Conservation (phyloP, 2,888 invertebrate species). For the Shargacucullia verbasci region DNA sequence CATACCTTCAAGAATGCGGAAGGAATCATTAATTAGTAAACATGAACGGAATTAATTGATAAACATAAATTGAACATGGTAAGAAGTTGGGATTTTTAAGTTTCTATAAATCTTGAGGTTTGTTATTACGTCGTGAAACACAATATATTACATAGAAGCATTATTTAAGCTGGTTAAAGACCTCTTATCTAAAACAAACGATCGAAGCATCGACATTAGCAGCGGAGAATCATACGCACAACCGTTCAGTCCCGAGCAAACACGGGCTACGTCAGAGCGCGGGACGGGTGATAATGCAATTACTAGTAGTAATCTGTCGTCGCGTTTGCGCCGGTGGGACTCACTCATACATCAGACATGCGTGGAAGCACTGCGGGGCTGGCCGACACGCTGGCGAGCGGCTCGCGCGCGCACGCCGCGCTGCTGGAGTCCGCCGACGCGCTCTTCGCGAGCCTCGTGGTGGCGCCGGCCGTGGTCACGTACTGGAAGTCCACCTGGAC, state of each 20-base stretch:
- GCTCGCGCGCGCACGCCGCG: conserved; percentile 81
- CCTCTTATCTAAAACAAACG: conserved; percentile 36
- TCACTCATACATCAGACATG: conserved; percentile 85
- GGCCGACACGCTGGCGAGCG: conserved; percentile 89
- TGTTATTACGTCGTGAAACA: conserved; percentile 1
- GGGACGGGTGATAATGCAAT: conserved; percentile 85
- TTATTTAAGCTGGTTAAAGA: conserved; percentile 34
- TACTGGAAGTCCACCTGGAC: conserved; percentile 97
- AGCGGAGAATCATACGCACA: conserved; percentile 41
- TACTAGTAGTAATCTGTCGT: conserved; percentile 75
- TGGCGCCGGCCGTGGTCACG: conserved; percentile 94
- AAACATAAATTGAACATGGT: too few relatives aligned
- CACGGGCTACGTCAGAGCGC: conserved; percentile 66
- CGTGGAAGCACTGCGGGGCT: conserved; percentile 92
- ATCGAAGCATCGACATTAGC: conserved; percentile 33
- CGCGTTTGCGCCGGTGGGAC: conserved; percentile 66
- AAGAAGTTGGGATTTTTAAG: too few relatives aligned
- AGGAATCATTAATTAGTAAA: too few relatives aligned
- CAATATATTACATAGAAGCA: conserved; percentile 8
- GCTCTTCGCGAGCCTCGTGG: conserved; percentile 91
- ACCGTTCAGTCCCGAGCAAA: conserved; percentile 45
- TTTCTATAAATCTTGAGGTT: background rate
- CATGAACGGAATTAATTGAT: too few relatives aligned
- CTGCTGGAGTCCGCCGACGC: conserved; percentile 92
- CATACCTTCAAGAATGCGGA: too few relatives aligned